phyloP scores from a whole-genome alignment of 2,888 invertebrate species.

The Acronicta alni region DNA sequence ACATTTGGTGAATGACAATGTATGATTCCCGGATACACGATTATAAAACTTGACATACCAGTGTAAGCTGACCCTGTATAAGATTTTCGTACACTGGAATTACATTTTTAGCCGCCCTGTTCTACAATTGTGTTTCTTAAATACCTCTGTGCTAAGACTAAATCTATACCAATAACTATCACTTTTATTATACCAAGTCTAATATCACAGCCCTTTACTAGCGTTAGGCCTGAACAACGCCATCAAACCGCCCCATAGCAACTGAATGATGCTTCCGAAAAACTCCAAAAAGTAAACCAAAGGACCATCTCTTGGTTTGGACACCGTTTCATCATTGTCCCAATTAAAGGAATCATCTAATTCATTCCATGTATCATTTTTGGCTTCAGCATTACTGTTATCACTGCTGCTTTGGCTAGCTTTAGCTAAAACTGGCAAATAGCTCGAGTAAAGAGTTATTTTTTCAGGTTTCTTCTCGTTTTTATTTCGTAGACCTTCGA shows the following conservation, averaged over 20 bases:
- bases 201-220: slow-evolving; percentile 2
- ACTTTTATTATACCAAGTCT: not conserved
- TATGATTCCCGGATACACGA: too few relatives aligned
- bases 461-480: slow-evolving; percentile 80
- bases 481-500: slow-evolving; percentile 65
- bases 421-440: slow-evolving; percentile 63
- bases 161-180: not conserved
- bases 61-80: too few relatives aligned
- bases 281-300: slow-evolving; percentile 74
- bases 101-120: too few relatives aligned
- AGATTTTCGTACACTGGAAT: too few relatives aligned
- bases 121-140: too few relatives aligned
- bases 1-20: too few relatives aligned
- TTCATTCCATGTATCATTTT: slow-evolving; percentile 47
- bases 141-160: not conserved
- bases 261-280: slow-evolving; percentile 73
- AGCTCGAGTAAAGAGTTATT: slow-evolving; percentile 72
- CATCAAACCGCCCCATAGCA: slow-evolving; percentile 75
- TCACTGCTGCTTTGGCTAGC: not conserved
- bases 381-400: slow-evolving; percentile 6
- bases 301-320: slow-evolving; percentile 63
- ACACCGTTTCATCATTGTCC: slow-evolving; percentile 63
- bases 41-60: too few relatives aligned
- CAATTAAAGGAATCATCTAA: slow-evolving; percentile 61
- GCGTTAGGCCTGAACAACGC: slow-evolving; percentile 65